Percentiles rank a stretch among this genome's conserved stretches.
These are phyloP conservation scores for Salminus brasiliensis DNA, from an alignment of 2,113 vertebrate genomes.

Conservation along the genomic window DNA sequence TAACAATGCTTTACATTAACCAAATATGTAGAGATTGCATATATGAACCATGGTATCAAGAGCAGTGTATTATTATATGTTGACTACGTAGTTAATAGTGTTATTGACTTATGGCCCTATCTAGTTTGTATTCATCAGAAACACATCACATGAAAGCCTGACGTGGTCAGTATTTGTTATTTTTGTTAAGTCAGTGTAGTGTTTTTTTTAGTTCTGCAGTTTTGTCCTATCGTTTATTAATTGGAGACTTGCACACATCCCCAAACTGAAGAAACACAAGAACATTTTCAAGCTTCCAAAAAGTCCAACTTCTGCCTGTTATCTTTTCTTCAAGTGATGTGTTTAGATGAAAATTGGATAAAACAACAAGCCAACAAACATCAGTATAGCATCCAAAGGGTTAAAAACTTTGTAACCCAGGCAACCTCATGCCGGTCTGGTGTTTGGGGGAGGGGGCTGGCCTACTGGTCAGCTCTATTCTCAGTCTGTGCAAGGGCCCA, in stretches of 20 bases:
- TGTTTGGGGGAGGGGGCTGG: slow-evolving; percentile 69
- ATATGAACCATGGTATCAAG: not conserved
- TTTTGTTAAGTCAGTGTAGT: not conserved
- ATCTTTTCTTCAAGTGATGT: not conserved
- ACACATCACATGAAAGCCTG: no score
- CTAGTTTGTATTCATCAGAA: no score
- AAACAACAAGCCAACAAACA: not conserved
- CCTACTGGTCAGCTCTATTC: slow-evolving; percentile 49
- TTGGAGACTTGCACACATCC: not conserved
- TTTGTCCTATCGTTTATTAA: not conserved
- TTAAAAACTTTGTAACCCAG: slow-evolving; percentile 66
- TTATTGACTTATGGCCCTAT: no score
- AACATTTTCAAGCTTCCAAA: not conserved
- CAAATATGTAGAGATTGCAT: not conserved
- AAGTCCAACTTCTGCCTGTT: not conserved
- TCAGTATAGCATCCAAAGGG: slow-evolving; percentile 51
- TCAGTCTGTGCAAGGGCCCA: slow-evolving; percentile 73
- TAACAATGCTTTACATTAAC: not conserved
- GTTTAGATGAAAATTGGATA: not conserved
- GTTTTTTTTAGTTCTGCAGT: not conserved
- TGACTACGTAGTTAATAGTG: not conserved
- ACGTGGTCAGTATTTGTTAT: not conserved
- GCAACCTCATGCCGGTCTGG: slow-evolving; percentile 59
- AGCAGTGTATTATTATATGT: not conserved
- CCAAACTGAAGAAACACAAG: no score